phyloP scores from a whole-genome alignment of 2,113 vertebrate species.

The Saccopteryx bilineata region DNA sequence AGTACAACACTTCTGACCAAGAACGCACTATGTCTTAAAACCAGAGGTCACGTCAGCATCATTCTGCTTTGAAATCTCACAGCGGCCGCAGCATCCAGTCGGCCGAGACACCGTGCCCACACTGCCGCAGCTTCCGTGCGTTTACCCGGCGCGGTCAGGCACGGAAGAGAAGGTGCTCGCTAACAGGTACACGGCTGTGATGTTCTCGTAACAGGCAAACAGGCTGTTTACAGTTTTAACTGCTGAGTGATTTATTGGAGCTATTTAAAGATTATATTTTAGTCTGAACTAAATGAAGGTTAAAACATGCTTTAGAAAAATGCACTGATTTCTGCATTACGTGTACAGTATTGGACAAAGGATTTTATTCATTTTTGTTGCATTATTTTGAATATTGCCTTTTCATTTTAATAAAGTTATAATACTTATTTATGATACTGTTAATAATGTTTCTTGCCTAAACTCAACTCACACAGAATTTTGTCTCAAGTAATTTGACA shows the following conservation, averaged over 20 bases:
- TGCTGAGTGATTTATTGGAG: constrained; percentile 89
- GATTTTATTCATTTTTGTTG: constrained; percentile 92
- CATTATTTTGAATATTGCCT: constrained; percentile 93
- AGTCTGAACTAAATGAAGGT: constrained; percentile 94
- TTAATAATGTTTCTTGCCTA: constrained; percentile 79
- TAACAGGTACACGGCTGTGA: constrained; percentile 75
- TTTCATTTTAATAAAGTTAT: constrained; percentile 95
- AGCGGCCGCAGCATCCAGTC: background rate
- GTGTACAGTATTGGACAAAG: constrained; percentile 98
- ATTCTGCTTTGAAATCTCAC: constrained; percentile 60
- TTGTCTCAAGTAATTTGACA: constrained; percentile 4
- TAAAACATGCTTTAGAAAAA: constrained; percentile 93
- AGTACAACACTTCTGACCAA: constrained; percentile 82
- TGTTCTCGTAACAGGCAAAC: constrained; percentile 85
- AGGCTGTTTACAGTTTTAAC: constrained; percentile 95
- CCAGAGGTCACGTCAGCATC: constrained; percentile 69
- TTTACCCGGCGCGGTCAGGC: constrained; percentile 81
- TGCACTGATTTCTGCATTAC: constrained; percentile 94
- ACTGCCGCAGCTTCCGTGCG: constrained; percentile 60
- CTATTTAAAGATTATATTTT: constrained; percentile 94
- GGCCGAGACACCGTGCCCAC: background rate
- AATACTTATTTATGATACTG: constrained; percentile 96
- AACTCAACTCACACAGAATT: constrained; percentile 41
- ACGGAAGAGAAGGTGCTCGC: constrained; percentile 89
- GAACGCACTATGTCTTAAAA: constrained; percentile 73